Percentiles rank a stretch among this genome's conserved stretches.
phyloP scores from a whole-genome alignment of 2,888 invertebrate genomes.

The Rotaria sp. region DNA sequence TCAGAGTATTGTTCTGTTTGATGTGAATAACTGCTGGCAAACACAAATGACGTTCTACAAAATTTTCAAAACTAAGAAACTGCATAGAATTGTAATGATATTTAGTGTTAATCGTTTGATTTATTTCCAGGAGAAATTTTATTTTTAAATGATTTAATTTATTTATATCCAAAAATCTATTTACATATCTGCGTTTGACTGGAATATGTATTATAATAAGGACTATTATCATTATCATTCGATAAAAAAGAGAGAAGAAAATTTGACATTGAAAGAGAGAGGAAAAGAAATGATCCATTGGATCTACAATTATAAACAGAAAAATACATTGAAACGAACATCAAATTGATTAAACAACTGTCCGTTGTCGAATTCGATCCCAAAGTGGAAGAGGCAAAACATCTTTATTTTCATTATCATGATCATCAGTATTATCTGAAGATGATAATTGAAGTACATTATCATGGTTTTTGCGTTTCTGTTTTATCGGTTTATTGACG shows the following conservation, averaged over 20 bases:
- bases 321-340: not conserved
- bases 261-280: not conserved
- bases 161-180: not conserved
- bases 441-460: not conserved
- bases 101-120: too few relatives aligned
- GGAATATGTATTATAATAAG: not conserved
- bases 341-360: not conserved
- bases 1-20: too few relatives aligned
- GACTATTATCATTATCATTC: not conserved
- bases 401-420: not conserved
- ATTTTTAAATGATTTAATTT: too few relatives aligned
- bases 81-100: too few relatives aligned
- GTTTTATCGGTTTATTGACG: not conserved
- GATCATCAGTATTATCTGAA: not conserved
- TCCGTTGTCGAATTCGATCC: conserved; percentile 16
- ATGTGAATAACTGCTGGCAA: too few relatives aligned
- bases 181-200: not conserved
- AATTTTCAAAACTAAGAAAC: too few relatives aligned
- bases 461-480: not conserved
- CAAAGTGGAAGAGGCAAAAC: conserved; percentile 6
- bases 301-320: not conserved
- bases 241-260: not conserved
- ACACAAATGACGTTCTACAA: too few relatives aligned
- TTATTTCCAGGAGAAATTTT: too few relatives aligned
- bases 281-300: not conserved